Percentiles rank a stretch among this genome's conserved stretches.
phyloP scores from a whole-genome alignment of 1,140 invertebrate genomes.

The Andrena cerasifolii region DNA sequence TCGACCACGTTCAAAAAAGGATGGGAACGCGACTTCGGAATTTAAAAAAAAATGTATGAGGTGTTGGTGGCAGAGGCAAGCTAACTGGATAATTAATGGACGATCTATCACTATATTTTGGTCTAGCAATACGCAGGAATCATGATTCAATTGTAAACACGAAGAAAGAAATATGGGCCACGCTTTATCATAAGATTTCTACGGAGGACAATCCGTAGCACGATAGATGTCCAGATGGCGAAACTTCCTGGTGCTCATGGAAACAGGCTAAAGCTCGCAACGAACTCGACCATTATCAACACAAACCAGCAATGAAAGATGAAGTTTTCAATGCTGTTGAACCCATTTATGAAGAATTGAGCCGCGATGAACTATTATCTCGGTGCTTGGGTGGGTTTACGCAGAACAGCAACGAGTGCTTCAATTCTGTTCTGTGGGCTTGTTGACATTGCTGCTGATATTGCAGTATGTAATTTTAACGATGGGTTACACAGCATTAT shows the following conservation, averaged over 20 bases:
- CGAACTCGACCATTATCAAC: too few relatives aligned
- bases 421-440: neutral
- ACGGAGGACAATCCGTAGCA: conserved; percentile 61
- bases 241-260: conserved; percentile 60
- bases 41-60: conserved; percentile 50
- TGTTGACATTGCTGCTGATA: neutral
- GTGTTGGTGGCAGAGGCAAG: conserved; percentile 32
- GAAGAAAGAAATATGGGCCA: conserved; percentile 59
- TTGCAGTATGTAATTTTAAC: neutral
- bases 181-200: conserved; percentile 58
- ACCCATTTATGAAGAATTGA: too few relatives aligned
- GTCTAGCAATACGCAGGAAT: conserved; percentile 57
- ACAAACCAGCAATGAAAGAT: too few relatives aligned
- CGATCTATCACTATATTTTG: conserved; percentile 62
- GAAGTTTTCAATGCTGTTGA: too few relatives aligned
- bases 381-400: conserved; percentile 17
- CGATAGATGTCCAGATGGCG: conserved; percentile 54
- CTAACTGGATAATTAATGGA: conserved; percentile 30
- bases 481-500: too few relatives aligned
- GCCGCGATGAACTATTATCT: too few relatives aligned
- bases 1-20: conserved; percentile 33
- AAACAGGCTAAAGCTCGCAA: too few relatives aligned
- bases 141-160: conserved; percentile 56
- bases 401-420: neutral
- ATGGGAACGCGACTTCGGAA: conserved; percentile 47